Evolutionary conservation across 2,797 vertebrate genomes (phyloP), one percentile per base, ranked within the genome.

Genomic region (Heteromormyrus szaboi): DNA sequence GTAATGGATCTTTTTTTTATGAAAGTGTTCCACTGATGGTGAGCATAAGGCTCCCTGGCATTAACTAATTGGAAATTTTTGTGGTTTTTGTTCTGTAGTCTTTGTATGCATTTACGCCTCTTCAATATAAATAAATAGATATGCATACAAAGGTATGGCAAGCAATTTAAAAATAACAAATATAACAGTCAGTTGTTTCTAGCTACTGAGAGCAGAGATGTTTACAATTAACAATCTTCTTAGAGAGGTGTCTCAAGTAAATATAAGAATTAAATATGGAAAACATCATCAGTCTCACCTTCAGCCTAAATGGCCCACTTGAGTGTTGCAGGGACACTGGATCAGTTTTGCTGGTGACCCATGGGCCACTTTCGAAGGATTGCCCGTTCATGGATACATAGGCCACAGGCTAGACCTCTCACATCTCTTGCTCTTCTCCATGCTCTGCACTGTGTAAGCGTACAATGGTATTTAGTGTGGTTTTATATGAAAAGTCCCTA

Each of bases 21-120:
- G 65, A n/a, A 54, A 81, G 17, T 56, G 50, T 22, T 79, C 65
- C 48, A 76, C 9, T n/a, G 3, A 65, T 46, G 8, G 87, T 79
- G 68, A 53, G 17, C 25, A n/a, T 44, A 46, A 81, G 54, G 29
- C 76, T 17, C 76, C 4, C 44, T n/a, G 5, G 33, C 29, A 48
- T 25, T 33, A 54, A 29, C 25, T 84, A 29, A 51, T 17, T 17
- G 65, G 48, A n/a, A 17, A 81, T 46, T 46, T 87, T 48, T 87
- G 33, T 68, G 6, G 25, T 87, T 14, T 87, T 48, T 51, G 44
- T 41, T 89, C 0, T 17, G 90, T 92, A 94, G 94, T 95, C 95
- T 96, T 96, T 95, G 94, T 95, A 95, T 95, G 94, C 94, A 88
- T 86, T 93, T 91, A 41, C 17, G 1, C 33, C 29, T 37, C 14